Conservation (phyloP, 2,113 vertebrate genomes). For the Trachemys scripta region DNA sequence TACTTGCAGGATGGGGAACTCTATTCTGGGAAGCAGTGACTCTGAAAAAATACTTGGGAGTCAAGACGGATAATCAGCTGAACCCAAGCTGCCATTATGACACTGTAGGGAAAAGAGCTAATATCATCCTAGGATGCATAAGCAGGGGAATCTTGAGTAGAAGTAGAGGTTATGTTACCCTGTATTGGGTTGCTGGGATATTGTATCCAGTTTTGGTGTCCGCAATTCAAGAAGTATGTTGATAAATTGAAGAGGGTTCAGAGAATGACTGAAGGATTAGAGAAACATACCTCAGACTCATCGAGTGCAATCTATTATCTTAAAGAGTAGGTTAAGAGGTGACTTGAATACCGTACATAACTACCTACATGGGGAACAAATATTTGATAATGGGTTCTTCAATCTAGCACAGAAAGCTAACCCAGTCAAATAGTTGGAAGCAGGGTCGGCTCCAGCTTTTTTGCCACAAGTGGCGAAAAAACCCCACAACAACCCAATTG, state of each 20-base stretch:
- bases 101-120: neutral
- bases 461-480: too few relatives aligned
- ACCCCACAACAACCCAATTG: too few relatives aligned
- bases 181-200: neutral
- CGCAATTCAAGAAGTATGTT: neutral
- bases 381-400: neutral
- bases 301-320: neutral
- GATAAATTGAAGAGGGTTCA: neutral
- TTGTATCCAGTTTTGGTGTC: neutral
- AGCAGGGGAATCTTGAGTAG: neutral
- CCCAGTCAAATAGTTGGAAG: neutral
- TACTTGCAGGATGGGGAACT: neutral
- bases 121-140: neutral
- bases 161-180: neutral
- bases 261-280: neutral
- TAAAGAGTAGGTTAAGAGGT: neutral
- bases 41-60: neutral
- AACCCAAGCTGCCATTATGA: neutral
- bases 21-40: neutral
- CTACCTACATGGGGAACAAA: neutral
- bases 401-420: neutral
- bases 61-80: neutral
- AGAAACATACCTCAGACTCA: neutral
- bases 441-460: too few relatives aligned
- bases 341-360: neutral